These are phyloP conservation scores for Alethe castanea DNA, from an alignment of 2,113 vertebrate species.

Conservation along the genomic window DNA sequence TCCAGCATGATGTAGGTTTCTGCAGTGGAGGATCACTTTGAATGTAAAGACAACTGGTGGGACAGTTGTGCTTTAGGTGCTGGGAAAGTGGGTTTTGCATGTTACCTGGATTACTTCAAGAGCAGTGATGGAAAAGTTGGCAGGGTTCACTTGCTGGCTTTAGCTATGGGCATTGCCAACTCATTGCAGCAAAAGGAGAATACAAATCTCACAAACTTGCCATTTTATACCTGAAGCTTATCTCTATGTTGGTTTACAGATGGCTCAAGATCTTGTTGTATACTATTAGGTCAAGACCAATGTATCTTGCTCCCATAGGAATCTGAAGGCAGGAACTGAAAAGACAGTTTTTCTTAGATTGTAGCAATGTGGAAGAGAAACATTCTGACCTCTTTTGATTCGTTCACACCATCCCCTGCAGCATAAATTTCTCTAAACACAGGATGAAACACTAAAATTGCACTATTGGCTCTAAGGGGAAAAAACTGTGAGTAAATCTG, in stretches of 20 bases:
- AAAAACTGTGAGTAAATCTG: background rate
- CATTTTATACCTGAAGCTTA: background rate
- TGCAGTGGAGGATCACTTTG: background rate
- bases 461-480: background rate
- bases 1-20: background rate
- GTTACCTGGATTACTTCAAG: background rate
- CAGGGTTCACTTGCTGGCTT: background rate
- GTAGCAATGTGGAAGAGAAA: background rate
- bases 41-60: background rate
- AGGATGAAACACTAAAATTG: background rate
- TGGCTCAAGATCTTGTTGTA: background rate
- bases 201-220: background rate
- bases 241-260: background rate
- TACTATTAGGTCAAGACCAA: background rate
- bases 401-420: background rate
- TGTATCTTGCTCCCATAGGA: background rate
- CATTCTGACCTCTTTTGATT: background rate
- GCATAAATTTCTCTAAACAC: slow-evolving; percentile 34
- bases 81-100: background rate
- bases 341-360: background rate
- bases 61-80: background rate
- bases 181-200: background rate
- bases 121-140: background rate
- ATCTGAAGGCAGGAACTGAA: background rate
- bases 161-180: background rate